Evolutionary conservation across 2,888 invertebrate genomes (phyloP), one percentile per base, ranked within the genome.

Genomic region (Panopea generosa): DNA sequence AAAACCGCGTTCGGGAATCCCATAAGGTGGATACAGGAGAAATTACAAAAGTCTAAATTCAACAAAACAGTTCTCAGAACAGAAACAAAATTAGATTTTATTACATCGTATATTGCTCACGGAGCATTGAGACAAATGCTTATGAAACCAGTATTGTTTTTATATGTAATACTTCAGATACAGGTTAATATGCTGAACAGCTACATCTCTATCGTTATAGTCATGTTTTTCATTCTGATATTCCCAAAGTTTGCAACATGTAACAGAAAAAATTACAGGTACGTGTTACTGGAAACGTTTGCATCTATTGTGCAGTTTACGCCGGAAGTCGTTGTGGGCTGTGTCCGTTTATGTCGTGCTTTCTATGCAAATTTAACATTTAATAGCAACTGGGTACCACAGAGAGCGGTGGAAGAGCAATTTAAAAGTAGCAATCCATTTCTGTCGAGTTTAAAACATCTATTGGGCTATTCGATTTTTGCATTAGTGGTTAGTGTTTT

Each of bases 271-370:
- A 88, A 88, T 74, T 77, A 82, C 38, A 84, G 85, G 52, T 83
- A 77, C 47, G 84, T 89, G 6, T 20, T 88, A 6, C 53, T 88
- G 6, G 90, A 90, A 73, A 85, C 86, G 1, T 11, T 87, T 16
- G 84, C 87, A 2, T 90, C 89, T 33, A 82, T 89, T 14, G 40
- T 89, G 22, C 90, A 90, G 73, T 89, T 87, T 68, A 89, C 90
- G 20, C 88, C 90, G 7, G 90, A 90, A 72, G 87, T 87, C 0
- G 73, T 90, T 50, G 85, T 88, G 27, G 90, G 90, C 0, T 84
- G 84, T 45, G 86, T 89, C 11, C 84, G 90, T 9, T 84, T 90
- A 3, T 47, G 80, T 11, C 80, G 84, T n/a, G 87, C 88, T 9
- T 53, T 87, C 11, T 82, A 84, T 26, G 88, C 85, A 16, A 86